Evolutionary conservation across 2,888 invertebrate species (phyloP).

Genomic region (Malthinus flaveolus): DNA sequence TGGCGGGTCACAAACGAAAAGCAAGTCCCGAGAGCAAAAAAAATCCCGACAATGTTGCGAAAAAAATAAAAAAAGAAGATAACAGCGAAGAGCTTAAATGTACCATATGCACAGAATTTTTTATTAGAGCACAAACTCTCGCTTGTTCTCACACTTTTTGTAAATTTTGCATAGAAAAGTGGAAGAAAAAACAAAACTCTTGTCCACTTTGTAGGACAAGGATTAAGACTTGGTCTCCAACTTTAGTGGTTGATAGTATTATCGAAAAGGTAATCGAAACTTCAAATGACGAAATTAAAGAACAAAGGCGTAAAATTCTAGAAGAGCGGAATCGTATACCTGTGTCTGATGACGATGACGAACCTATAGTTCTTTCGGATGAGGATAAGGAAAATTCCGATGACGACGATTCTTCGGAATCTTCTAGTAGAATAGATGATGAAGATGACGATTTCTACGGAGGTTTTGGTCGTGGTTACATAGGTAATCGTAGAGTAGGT

Average conservation of each 20-base stretch:
- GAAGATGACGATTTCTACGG: conserved; percentile 55
- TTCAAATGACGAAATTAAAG: no score
- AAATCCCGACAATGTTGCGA: not conserved
- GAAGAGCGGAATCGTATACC: no score
- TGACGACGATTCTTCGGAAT: no score
- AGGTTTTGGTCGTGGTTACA: conserved; percentile 64
- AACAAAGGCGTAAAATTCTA: no score
- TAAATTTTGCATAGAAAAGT: conserved; percentile 67
- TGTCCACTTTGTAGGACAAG: conserved; percentile 71
- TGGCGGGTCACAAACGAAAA: no score
- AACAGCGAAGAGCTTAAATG: conserved; percentile 74
- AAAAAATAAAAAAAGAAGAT: conserved; percentile 31
- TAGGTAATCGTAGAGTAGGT: conserved; percentile 58
- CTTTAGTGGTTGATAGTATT: conserved; percentile 71
- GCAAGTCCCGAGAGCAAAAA: not conserved
- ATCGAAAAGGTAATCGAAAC: conserved; percentile 60
- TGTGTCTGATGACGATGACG: no score
- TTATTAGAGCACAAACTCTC: conserved; percentile 69
- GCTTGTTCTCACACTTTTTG: conserved; percentile 79
- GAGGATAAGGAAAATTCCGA: no score
- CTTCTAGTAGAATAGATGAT: no score
- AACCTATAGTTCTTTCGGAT: no score
- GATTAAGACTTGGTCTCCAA: conserved; percentile 60
- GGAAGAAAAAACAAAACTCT: conserved; percentile 69
- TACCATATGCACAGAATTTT: conserved; percentile 75